These are phyloP conservation scores for Phrynocephalus guinanensis DNA, from an alignment of 2,797 vertebrate genomes.

Conservation along the genomic window DNA sequence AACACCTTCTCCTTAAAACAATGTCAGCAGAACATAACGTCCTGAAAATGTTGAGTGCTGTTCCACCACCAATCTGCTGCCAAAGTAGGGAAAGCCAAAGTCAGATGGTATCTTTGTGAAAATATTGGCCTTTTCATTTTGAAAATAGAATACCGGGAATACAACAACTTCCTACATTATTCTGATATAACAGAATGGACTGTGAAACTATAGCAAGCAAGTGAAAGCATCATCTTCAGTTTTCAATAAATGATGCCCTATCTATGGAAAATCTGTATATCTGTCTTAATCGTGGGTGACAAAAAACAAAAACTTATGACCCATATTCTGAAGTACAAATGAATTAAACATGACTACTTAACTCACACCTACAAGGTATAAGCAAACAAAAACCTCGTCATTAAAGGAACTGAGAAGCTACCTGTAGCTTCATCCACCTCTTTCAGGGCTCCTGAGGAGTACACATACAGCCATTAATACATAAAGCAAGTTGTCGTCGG, in stretches of 20 bases:
- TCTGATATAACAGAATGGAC: conserved; percentile 17
- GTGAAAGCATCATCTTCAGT: conserved; percentile 42
- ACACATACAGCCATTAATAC: conserved; percentile 32
- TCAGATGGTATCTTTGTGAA: conserved; percentile 24
- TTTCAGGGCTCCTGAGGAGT: conserved; percentile 35
- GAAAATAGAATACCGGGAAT: conserved; percentile 19
- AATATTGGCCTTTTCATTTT: conserved; percentile 11
- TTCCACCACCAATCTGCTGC: conserved; percentile 9
- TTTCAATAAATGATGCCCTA: conserved; percentile 36
- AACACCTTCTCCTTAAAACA: conserved; percentile 14
- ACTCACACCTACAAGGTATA: conserved; percentile 54
- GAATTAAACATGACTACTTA: conserved; percentile 68
- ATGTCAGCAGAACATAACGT: background rate
- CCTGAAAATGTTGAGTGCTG: conserved; percentile 13
- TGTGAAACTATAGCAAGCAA: conserved; percentile 31
- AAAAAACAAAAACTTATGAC: conserved; percentile 55
- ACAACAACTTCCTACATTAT: conserved; percentile 23
- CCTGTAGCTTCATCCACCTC: conserved; percentile 34
- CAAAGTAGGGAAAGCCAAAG: conserved; percentile 19
- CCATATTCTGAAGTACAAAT: conserved; percentile 64
- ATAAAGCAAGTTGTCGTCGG: conserved; percentile 8
- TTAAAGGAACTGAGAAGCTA: conserved; percentile 45
- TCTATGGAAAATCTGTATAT: conserved; percentile 40
- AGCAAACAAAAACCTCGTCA: conserved; percentile 49
- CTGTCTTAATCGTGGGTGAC: conserved; percentile 45